Evolutionary conservation across 2,888 invertebrate genomes (phyloP).

Genomic region (Camponotus fellah): DNA sequence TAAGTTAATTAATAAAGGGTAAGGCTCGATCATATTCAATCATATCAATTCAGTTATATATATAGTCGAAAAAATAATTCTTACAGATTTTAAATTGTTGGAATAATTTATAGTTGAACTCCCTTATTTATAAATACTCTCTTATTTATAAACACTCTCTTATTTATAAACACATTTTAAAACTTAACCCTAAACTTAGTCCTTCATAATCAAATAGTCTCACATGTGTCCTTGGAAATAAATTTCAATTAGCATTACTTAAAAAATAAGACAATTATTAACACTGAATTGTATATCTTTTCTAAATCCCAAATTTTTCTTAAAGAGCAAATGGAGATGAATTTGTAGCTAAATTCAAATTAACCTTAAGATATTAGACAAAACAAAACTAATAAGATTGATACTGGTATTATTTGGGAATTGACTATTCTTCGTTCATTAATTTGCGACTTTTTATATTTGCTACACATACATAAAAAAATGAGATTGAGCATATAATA

Average conservation of each 20-base stretch:
- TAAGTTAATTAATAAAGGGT: constrained; percentile 63
- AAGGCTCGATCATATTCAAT: neutral
- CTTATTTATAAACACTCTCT: too few species aligned
- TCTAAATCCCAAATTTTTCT: neutral
- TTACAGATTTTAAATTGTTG: neutral
- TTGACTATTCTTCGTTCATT: neutral
- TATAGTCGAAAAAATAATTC: neutral
- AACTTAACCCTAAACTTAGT: neutral
- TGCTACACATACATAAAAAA: neutral
- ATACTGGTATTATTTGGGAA: neutral
- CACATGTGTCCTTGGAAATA: neutral
- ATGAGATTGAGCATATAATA: neutral
- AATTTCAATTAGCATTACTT: neutral
- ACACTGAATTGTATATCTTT: neutral
- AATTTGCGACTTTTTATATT: neutral
- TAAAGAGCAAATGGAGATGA: neutral
- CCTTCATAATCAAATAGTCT: too few species aligned
- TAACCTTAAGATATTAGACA: neutral
- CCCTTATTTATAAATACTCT: too few species aligned
- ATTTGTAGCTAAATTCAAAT: neutral
- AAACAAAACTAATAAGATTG: neutral
- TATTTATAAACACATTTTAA: neutral
- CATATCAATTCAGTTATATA: neutral
- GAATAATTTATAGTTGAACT: neutral
- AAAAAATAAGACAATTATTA: neutral